Evolutionary conservation across 2,888 invertebrate species (phyloP), one percentile per base, ranked within the genome.

Genomic region (Diloba caeruleocephala): DNA sequence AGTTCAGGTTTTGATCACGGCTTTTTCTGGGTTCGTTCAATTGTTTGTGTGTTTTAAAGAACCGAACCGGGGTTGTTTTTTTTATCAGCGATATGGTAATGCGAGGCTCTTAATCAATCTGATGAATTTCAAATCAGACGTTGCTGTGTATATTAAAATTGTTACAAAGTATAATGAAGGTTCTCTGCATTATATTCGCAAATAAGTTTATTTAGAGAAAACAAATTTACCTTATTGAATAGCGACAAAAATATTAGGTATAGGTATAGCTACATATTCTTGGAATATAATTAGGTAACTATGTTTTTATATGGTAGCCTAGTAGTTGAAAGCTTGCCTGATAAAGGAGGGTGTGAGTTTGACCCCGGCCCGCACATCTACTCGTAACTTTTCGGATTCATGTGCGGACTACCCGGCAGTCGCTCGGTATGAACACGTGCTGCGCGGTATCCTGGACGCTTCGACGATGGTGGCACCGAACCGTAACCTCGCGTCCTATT

Each of bases 21-120:
- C 41, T 88, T 90, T 92, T 85, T 72, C 78, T 75, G 69, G 62
- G 67, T 64, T 56, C 79, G 69, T 81, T 84, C 89, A 84, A 88
- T 91, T 90, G 89, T 92, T 90, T 92, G 91, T 92, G 82, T 91
- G 89, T 90, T 92, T 92, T 90, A 85, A 88, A 84, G 78, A 84
- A 87, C 81, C 77, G 70, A 82, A 79, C 71, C 78, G 63, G 74
- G 73, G 70, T 75, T 74, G 69, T 71, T 82, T 84, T 86, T 84
- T 54, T 59, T 57, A 61, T 64, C 73, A 55, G 65, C 57, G 64
- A 71, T 83, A 87, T 90, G 87, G 82, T 84, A 89, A 91, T 88
- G 78, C 66, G 70, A 74, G 82, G 79, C 76, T 78, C 81, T 87
- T 88, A 88, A 90, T 90, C 88, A 88, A 84, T 81, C 79, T 79